phyloP scores from a whole-genome alignment of 2,113 vertebrate genomes.

The Mesoclemmys tuberculata region DNA sequence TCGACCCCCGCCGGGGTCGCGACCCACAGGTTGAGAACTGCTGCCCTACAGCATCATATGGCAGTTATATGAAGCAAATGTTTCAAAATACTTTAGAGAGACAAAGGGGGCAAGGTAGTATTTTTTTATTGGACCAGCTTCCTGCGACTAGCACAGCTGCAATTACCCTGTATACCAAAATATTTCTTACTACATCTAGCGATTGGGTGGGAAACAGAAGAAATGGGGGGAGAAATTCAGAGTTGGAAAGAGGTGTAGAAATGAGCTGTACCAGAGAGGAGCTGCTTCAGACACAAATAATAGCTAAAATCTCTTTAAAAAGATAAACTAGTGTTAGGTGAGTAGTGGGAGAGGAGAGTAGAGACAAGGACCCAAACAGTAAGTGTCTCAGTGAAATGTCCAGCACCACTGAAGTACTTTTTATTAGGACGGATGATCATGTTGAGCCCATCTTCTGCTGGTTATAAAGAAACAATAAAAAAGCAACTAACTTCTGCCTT shows the following conservation, averaged over 20 bases:
- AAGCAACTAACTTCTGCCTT: constrained; percentile 20
- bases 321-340: neutral
- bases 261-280: neutral
- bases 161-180: neutral
- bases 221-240: neutral
- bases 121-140: neutral
- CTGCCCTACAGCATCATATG: neutral
- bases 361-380: rapidly evolving
- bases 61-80: neutral
- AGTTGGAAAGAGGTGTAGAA: neutral
- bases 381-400: neutral
- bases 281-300: neutral
- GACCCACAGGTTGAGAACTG: too few relatives aligned
- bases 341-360: rapidly evolving
- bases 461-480: constrained; percentile 5
- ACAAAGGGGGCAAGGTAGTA: neutral
- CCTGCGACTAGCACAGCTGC: neutral
- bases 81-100: neutral
- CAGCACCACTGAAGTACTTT: neutral
- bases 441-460: neutral
- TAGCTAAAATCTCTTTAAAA: neutral
- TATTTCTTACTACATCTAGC: neutral
- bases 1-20: too few relatives aligned
- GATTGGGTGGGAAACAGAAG: rapidly evolving
- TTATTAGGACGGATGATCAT: neutral